Evolutionary conservation across 64 coral and sea anemone species (phyloP), one percentile per base, ranked within the genome.

Genomic region (Porites australiensis): DNA sequence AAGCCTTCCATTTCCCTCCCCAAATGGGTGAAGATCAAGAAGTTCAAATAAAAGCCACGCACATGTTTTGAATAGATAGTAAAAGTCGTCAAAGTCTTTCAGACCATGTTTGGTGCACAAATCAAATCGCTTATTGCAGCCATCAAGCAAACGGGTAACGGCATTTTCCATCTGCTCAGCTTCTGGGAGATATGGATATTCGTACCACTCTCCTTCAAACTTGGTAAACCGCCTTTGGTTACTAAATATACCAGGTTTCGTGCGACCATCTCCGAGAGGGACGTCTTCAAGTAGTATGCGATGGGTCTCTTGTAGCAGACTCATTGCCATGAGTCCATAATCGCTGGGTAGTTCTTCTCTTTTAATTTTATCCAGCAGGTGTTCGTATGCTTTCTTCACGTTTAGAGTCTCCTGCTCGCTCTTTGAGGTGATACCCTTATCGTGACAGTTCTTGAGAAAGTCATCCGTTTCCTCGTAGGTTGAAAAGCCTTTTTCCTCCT

Each of bases 11-110:
- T 98, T 98, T 23, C 96, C 96, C 75, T 98, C 89, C 44, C 63
- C 48, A 85, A 98, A 98, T 47, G 96, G 96, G 89, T 98, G 96
- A 3, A 98, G 75, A 63, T 98, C 96, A 12, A 98, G 64, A 55
- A 97, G 77, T 76, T 97, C 95, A 66, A 94, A 94, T 43, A 98
- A 54, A 53, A 92, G 57, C 86, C 86, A 88, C 6, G 77, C 78
- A 44, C 83, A 76, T 11, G 62, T 86, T 82, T 92, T 98, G 44
- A 98, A 98, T 13, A 92, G n/a, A 79, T 79, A 77, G 5, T 71
- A 75, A 5, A 72, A 66, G 70, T 86, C 63, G 3, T 94, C 63
- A 12, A 23, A 47, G 10, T 85, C 65, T 11, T 50, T 78, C 12
- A 93, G 77, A 0, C 78, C 77, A 63, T 58, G 61, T 84, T 50